Evolutionary conservation across 1,140 invertebrate species (phyloP), one percentile per base, ranked within the genome.

Genomic region (Trachymyrmex septentrionalis): DNA sequence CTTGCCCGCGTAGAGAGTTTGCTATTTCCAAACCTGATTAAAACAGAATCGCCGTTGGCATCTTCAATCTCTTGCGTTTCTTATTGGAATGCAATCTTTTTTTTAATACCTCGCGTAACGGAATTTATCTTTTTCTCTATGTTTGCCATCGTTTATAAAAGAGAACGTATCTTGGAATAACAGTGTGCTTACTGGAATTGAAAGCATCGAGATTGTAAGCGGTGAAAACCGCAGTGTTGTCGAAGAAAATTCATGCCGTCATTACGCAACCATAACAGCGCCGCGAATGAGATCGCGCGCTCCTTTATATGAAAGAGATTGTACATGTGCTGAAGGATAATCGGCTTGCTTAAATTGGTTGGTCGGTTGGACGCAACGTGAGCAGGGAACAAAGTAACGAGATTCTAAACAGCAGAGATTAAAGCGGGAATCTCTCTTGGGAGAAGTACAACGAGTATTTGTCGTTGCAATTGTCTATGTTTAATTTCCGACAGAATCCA

Each of bases 371-470:
- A 48, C 55, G 80, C 38, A 73, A 73, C 55, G 69, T 14, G 69
- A 84, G 24, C 19, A 48, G 27, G 38, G 53, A 75, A 75, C 38
- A 61, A 63, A 84, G 67, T 82, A 82, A 84, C 71, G 80, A 84
- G 80, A 84, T 84, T 84, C 80, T 84, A 84, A 75, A 75, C 80
- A 75, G 80, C 24, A 10, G 50, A 84, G 80, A 63, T 84, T 84
- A 75, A 84, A 84, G 38, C 57, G 34, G 27, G 50, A 81, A 38
- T 38, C n/a, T 38, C n/a, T 38, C n/a, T 57, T 19, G 16, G 14
- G 5, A 57, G 77, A 38, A 72, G 66, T 57, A 48, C 30, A 9
- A 44, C 12, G 24, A n/a, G 9, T 72, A 21, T 19, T 50, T 27
- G 38, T 69, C 30, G 9, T 24, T 57, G 64, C n/a, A 34, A 81